phyloP scores from a whole-genome alignment of 2,797 vertebrate species.

The Rhincodon typus region DNA sequence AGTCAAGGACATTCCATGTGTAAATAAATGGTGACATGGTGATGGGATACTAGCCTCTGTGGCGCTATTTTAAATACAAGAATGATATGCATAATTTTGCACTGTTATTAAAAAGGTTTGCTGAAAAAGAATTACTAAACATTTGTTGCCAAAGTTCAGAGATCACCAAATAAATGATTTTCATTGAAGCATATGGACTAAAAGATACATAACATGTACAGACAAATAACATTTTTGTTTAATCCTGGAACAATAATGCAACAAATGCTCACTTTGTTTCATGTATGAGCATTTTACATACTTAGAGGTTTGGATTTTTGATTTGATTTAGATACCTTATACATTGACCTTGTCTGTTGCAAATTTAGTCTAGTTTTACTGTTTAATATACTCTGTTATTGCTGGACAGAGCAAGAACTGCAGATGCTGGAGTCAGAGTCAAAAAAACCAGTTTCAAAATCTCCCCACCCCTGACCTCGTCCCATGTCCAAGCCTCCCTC shows the following conservation, averaged over 20 bases:
- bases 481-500: too few relatives aligned
- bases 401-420: too few relatives aligned
- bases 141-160: background rate
- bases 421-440: too few relatives aligned
- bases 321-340: background rate
- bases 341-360: background rate
- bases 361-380: background rate
- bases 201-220: background rate
- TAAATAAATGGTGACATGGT: too few relatives aligned
- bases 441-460: too few relatives aligned
- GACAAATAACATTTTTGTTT: background rate
- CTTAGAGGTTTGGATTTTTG: background rate
- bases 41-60: too few relatives aligned
- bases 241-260: background rate
- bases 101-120: background rate
- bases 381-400: background rate
- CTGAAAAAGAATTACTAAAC: background rate
- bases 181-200: background rate
- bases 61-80: too few relatives aligned
- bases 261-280: background rate
- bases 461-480: too few relatives aligned
- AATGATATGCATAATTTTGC: background rate
- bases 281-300: background rate
- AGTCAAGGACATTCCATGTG: too few relatives aligned
- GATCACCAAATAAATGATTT: conserved; percentile 1